phyloP scores from a whole-genome alignment of 2,797 vertebrate genomes.

The Scomberomorus guttatus region DNA sequence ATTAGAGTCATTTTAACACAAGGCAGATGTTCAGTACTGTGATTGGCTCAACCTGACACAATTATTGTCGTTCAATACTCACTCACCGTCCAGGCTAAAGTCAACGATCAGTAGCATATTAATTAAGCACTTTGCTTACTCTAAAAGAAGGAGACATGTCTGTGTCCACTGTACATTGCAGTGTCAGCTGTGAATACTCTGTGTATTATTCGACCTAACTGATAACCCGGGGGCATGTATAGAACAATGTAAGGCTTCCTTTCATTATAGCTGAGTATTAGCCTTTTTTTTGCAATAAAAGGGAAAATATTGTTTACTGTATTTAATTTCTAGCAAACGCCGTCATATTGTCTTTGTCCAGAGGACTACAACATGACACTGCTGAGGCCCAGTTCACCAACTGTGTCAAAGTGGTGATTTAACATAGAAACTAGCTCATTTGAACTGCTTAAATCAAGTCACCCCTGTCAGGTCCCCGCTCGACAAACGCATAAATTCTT shows the following conservation, averaged over 20 bases:
- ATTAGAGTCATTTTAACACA: not conserved
- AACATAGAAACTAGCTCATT: not conserved
- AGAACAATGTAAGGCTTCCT: not conserved
- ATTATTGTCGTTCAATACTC: conserved; percentile 1
- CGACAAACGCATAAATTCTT: not conserved
- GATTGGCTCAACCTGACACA: not conserved
- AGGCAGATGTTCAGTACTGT: not conserved
- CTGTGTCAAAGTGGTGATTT: not conserved
- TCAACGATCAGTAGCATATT: not conserved
- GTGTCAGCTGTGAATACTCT: not conserved
- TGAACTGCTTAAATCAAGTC: not conserved
- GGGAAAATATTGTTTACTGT: not conserved
- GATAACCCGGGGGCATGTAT: not conserved
- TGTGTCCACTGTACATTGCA: not conserved
- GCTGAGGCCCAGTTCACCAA: not conserved
- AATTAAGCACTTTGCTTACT: not conserved
- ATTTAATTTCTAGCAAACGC: not conserved
- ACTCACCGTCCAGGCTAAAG: not conserved
- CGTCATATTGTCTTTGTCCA: not conserved
- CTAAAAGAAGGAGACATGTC: not conserved
- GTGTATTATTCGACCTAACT: not conserved
- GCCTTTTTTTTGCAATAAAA: not conserved
- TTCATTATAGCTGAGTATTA: not conserved
- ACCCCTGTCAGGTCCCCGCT: not conserved
- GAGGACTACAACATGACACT: not conserved